These are phyloP conservation scores for Netelia inedita DNA, from an alignment of 2,888 invertebrate species.

Conservation along the genomic window DNA sequence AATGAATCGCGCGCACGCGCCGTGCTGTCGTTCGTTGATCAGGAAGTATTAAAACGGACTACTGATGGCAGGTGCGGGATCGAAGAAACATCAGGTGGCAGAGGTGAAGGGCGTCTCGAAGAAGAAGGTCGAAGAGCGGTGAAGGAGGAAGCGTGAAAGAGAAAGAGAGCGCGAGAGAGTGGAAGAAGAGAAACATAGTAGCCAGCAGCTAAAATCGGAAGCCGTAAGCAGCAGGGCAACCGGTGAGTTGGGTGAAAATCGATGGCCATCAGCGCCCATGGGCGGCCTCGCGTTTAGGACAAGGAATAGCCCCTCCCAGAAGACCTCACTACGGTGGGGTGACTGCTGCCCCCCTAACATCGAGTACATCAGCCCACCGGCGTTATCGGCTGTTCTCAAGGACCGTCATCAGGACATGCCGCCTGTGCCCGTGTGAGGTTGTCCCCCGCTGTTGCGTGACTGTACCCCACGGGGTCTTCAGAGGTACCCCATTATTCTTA, in stretches of 20 bases:
- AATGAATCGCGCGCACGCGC: slow-evolving; percentile 16
- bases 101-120: slow-evolving; percentile 32
- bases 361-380: slow-evolving; percentile 78
- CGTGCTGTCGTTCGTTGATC: neutral
- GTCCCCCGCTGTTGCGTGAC: slow-evolving; percentile 85
- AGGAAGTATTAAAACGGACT: slow-evolving; percentile 43
- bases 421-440: slow-evolving; percentile 84
- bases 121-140: slow-evolving; percentile 32
- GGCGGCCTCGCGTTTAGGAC: slow-evolving; percentile 98
- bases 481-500: slow-evolving; percentile 77
- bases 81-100: slow-evolving; percentile 44
- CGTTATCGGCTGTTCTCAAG: slow-evolving; percentile 79
- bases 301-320: slow-evolving; percentile 98
- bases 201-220: slow-evolving; percentile 63
- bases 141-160: slow-evolving; percentile 21
- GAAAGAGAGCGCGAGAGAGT: slow-evolving; percentile 12
- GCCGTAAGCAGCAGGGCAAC: slow-evolving; percentile 74
- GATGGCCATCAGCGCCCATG: slow-evolving; percentile 91
- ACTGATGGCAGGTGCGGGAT: slow-evolving; percentile 63
- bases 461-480: slow-evolving; percentile 84
- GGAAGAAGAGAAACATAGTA: neutral
- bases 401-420: slow-evolving; percentile 82
- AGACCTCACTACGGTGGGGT: slow-evolving; percentile 98
- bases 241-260: slow-evolving; percentile 82
- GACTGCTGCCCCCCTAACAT: slow-evolving; percentile 91